These are phyloP conservation scores for Boloria euphrosyne DNA, from an alignment of 2,888 invertebrate genomes.

Conservation along the genomic window DNA sequence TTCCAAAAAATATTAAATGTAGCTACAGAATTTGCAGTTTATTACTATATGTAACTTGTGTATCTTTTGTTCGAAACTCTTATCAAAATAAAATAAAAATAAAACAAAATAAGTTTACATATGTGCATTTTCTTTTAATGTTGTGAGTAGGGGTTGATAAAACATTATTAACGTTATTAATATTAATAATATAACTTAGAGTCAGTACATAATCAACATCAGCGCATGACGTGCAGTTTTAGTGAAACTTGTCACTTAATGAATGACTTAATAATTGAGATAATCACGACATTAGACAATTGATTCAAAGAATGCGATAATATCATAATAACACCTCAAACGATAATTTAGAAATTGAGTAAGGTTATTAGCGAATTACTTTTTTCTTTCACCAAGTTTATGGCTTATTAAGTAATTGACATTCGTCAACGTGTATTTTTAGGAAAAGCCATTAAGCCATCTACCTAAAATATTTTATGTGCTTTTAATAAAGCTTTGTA, in stretches of 20 bases:
- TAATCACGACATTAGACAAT: conserved; percentile 37
- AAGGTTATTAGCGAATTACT: neutral
- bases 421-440: neutral
- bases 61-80: too few relatives aligned
- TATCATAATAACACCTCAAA: conserved; percentile 27
- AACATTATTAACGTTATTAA: too few relatives aligned
- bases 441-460: neutral
- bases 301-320: conserved; percentile 37
- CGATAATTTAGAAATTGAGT: conserved; percentile 12
- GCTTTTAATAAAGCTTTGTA: too few relatives aligned
- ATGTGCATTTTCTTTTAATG: too few relatives aligned
- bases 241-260: conserved; percentile 36
- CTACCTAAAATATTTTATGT: too few relatives aligned
- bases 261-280: conserved; percentile 38
- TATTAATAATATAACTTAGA: conserved; percentile 2
- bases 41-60: too few relatives aligned
- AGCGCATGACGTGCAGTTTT: conserved; percentile 27
- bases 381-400: neutral
- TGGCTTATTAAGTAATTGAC: neutral
- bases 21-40: too few relatives aligned
- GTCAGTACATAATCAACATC: conserved; percentile 1
- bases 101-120: too few relatives aligned
- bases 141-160: too few relatives aligned
- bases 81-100: too few relatives aligned
- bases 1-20: too few relatives aligned